phyloP scores from a whole-genome alignment of 2,888 invertebrate species.

The Kryphioiulus occultus region DNA sequence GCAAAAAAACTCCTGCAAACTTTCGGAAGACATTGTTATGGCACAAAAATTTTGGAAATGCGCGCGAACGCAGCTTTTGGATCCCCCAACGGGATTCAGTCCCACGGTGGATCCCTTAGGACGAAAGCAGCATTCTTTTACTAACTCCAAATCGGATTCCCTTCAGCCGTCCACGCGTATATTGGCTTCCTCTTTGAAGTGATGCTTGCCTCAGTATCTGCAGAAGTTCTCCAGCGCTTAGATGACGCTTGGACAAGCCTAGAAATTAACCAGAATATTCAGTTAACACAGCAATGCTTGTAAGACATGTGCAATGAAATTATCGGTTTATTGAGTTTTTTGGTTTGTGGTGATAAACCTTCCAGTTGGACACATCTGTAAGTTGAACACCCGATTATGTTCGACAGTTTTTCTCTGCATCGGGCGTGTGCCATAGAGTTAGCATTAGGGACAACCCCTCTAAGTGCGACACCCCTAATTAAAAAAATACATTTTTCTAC shows the following conservation, averaged over 20 bases:
- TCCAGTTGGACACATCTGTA: too few relatives aligned
- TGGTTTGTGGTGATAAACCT: too few relatives aligned
- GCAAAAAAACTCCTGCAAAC: neutral
- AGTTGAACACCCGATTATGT: too few relatives aligned
- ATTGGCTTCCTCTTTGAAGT: neutral
- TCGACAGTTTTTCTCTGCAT: too few relatives aligned
- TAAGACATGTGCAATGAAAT: too few relatives aligned
- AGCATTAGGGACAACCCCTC: too few relatives aligned
- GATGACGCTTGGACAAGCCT: neutral
- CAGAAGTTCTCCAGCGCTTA: conserved; percentile 42
- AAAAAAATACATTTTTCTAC: too few relatives aligned
- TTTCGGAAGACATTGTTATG: neutral
- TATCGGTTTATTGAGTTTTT: too few relatives aligned
- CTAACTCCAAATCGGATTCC: conserved; percentile 45
- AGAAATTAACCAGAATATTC: neutral
- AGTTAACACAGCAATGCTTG: neutral
- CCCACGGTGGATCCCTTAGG: neutral
- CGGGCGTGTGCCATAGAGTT: too few relatives aligned
- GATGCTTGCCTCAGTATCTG: conserved; percentile 14
- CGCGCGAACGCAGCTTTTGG: neutral
- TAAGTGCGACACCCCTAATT: too few relatives aligned
- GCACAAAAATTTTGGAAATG: neutral
- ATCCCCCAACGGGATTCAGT: too few relatives aligned
- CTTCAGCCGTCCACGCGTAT: neutral
- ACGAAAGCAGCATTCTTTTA: neutral